Base-by-base conservation (phyloP, 2,888 invertebrate species). In the Drosophila ezoana region DNA sequence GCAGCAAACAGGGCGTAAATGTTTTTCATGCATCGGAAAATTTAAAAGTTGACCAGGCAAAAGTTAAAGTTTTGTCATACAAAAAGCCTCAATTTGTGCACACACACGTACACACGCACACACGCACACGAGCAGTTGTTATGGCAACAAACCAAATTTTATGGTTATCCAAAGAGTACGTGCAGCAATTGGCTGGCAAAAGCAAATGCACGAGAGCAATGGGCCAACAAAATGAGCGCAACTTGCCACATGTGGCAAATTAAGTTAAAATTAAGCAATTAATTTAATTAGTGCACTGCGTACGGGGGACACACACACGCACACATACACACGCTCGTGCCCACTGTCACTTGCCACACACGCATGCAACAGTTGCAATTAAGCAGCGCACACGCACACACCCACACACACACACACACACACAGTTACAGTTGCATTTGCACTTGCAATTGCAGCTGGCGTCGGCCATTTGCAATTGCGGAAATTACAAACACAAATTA, bases 241-340 rank as follows among this genome's bases (percentile, higher is more conserved):
- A 68, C 76, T 74, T 76, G 87, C 79, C 85, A 72, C 89, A 85
- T 85, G 81, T 87, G 87, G 89, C 87, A 89, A 84, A 85, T 89
- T 85, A 87, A 87, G 87, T 89, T 87, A 71, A 89, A 85, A 85
- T 85, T 84, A 89, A 87, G 88, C 85, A 87, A 85, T 85, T 89
- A 87, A 85, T 89, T 85, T 81, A 85, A 85, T 85, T 89, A 85
- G 87, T 75, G 67, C 67, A 14, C 67, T 63, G 77, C 67, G 76
- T 76, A 66, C 60, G 62, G 66, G 38, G 47, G 48, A 56, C 35
- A 28, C 45, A 56, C 52, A 38, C 43, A 40, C 37, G 51, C 35
- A 52, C 18, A 37, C 63, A 58, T 44, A 14, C 37, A 41, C 41
- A 35, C 45, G 14, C 35, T 13, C 11, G 4, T 43, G 20, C 69